Base-by-base conservation (phyloP, 2,888 invertebrate genomes). In the Eremobia ochroleuca region DNA sequence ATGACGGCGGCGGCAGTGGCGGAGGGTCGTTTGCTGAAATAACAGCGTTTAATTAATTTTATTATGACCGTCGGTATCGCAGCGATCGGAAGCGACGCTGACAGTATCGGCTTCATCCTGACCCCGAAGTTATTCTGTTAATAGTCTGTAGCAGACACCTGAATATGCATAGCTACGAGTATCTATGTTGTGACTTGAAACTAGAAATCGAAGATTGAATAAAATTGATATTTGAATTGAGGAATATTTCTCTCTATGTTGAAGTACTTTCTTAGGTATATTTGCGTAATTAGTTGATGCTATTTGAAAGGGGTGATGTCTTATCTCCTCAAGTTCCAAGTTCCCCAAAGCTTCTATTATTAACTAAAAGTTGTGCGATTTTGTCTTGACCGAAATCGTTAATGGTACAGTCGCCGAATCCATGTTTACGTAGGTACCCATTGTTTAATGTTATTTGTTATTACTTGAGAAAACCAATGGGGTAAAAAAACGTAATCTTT, bases 21-120 rank as follows among this genome's bases (percentile, higher is more conserved):
- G 25, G 21, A 18, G 34, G 55, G 55, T 55, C 31, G 40, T 34
- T 43, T 9, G n/a, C 40, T 43, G 37, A 77, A 62, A 77, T 72
- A 82, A 68, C 77, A 72, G 28, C 31, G 46, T 69, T 83, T 77
- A 78, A 82, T 80, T 61, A 82, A 72, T 69, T 77, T 65, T 52
- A 83, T 77, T 81, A 72, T 72, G 68, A 46, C 18, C 31, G 34
- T 68, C n/a, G 21, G 31, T 71, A 71, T 43, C 49, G 59, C 11
- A 28, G 15, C 18, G 59, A 72, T 83, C 58, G 58, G 52, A 68
- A 52, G 25, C 49, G 9, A 43, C 43, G 25, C 31, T 61, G 69
- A 70, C 65, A 68, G 69, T 76, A 82, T 70, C 68, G 43, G 43
- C 15, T n/a, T 65, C 61, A 69, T 72, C 72, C 34, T 83, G 83